Evolutionary conservation across 2,113 vertebrate species (phyloP), one percentile per base, ranked within the genome.

Genomic region (Carlito syrichta): DNA sequence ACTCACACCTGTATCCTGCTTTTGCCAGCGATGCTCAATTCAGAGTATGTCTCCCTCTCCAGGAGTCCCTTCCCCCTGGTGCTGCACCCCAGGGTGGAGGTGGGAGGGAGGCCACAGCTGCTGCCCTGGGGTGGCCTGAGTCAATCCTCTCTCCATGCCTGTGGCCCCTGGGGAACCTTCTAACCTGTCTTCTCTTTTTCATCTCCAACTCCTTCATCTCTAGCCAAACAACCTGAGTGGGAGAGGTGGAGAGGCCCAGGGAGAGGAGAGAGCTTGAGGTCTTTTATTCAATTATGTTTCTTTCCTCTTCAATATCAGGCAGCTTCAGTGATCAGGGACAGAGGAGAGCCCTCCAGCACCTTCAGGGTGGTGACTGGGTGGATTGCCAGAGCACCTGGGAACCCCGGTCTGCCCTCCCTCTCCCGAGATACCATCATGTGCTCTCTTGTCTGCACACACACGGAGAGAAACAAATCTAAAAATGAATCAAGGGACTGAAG

Each of bases 401-500:
- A 81, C 73, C 85, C 54, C 0, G 3, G 84, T 22, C 32, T 38
- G 27, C 86, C 52, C 78, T 84, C 35, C 63, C 63, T 16, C 63
- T 7, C n/a, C 20, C 0, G 50, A 77, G 94, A 74, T 52, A 40
- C n/a, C 12, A 5, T 91, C 96, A 89, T 5, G 12, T 94, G 87
- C 73, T 90, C 45, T 86, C 90, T 62, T 66, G 88, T 96, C 96
- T 97, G 88, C 91, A 89, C 85, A 54, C 77, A 68, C 84, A n/a
- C 6, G 8, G 0, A 88, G 27, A 97, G 96, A 98, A 96, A 97
- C 92, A 97, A 86, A 96, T 86, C 92, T 97, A 95, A 96, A 98
- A 97, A 96, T 92, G 97, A 97, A 97, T 83, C 91, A 81, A 89
- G 96, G 90, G 96, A 96, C 95, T 22, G 86, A 92, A 95, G 89